phyloP scores from a whole-genome alignment of 2,113 vertebrate genomes.

The Sarotherodon lohbergeri region DNA sequence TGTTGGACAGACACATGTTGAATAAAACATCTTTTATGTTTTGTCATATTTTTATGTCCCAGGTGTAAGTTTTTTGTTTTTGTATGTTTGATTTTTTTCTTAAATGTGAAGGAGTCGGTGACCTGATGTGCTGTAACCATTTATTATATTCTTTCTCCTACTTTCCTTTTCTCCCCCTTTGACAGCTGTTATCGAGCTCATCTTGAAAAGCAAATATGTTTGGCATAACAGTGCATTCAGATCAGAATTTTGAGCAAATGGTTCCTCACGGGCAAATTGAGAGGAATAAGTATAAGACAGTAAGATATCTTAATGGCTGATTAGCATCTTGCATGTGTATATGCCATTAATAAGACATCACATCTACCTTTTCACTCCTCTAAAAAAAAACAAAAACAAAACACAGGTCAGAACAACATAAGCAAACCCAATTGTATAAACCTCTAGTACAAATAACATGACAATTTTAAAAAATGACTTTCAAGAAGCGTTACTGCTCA shows the following conservation, averaged over 20 bases:
- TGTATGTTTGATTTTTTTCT: background rate
- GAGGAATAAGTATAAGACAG: background rate
- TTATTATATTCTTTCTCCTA: background rate
- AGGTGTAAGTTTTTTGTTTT: background rate
- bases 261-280: background rate
- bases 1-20: background rate
- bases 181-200: background rate
- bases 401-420: background rate
- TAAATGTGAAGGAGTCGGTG: background rate
- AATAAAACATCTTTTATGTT: background rate
- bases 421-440: background rate
- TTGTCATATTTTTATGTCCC: background rate
- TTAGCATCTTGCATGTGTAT: background rate
- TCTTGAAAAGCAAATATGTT: background rate
- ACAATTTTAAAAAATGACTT: background rate
- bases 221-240: background rate
- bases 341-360: background rate
- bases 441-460: background rate
- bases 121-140: background rate
- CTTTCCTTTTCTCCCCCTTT: too few species aligned
- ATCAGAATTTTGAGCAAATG: background rate
- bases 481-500: background rate
- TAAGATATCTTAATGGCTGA: background rate
- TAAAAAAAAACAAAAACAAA: background rate
- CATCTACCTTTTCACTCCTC: background rate